Base-by-base conservation (phyloP, 1,140 invertebrate species). In the Drosophila biarmipes region DNA sequence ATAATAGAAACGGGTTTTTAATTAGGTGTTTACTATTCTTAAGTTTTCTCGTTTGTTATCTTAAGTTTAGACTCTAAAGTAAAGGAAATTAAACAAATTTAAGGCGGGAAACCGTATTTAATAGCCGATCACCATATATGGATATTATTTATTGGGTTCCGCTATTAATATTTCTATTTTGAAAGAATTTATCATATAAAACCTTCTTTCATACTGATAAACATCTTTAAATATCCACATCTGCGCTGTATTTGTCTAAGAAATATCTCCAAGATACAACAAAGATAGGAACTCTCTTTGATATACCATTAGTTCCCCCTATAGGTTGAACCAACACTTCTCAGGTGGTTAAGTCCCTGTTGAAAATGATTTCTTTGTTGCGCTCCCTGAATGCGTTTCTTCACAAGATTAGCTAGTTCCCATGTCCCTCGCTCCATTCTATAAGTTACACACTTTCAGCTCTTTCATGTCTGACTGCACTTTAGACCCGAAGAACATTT, bases 381-480 rank as follows among this genome's bases (percentile, higher is more conserved):
- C 35, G 19, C 49, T 63, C 12, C 8, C 15, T 42, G 19, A 42
- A 68, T 35, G 43, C 14, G 12, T 69, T 63, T 67, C 58, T 69
- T 69, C 42, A n/a, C 42, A 68, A 69, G 49, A 69, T 54, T 34
- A 69, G 27, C 19, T 37, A 10, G 11, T 69, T 68, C 66, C 66
- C 66, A 69, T 52, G 35, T 45, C 38, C 49, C 21, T 12, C 34
- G 8, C 24, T 31, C 10, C n/a, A 66, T 49, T 38, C 17, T 27
- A 27, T 4, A 51, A 15, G 21, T 58, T 57, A 59, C 31, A 48
- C 42, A 67, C 37, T 59, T 64, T 63, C 11, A 56, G 24, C 35
- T 48, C 35, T 73, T 80, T 80, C 53, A 84, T 84, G 76, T 73
- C 59, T 68, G 72, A 67, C 40, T 80, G 76, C 66, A 67, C 64